Conservation (phyloP, 2,797 vertebrate species). For the Scomberomorus guttatus region DNA sequence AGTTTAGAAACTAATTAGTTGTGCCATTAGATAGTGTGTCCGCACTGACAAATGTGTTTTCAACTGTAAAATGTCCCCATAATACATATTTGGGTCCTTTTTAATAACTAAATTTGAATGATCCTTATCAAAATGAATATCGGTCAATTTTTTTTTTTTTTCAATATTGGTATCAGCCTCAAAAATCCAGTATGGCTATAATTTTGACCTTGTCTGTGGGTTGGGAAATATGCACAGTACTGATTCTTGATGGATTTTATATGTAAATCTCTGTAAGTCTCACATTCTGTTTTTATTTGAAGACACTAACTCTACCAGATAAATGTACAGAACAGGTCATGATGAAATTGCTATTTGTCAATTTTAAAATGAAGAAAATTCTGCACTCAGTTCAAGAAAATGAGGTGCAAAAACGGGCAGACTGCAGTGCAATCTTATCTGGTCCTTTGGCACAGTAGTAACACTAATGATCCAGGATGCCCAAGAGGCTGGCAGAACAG, state of each 20-base stretch:
- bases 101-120: not conserved
- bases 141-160: not conserved
- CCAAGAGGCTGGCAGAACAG: not conserved
- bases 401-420: not conserved
- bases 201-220: not conserved
- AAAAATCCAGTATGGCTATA: not conserved
- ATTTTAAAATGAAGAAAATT: slow-evolving; percentile 5
- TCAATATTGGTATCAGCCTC: too few species aligned
- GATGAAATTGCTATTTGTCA: slow-evolving; percentile 1
- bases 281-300: not conserved
- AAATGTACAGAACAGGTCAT: slow-evolving; percentile 10
- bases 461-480: slow-evolving; percentile 10
- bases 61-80: not conserved
- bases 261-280: slow-evolving; percentile 15
- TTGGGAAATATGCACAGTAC: not conserved
- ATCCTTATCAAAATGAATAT: not conserved
- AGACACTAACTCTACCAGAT: not conserved
- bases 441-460: not conserved
- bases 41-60: not conserved
- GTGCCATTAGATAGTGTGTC: too few species aligned
- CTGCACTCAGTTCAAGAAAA: not conserved
- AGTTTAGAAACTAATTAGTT: not conserved
- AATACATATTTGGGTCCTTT: not conserved
- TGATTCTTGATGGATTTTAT: not conserved
- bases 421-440: not conserved